phyloP scores from a whole-genome alignment of 2,113 vertebrate genomes.

The Lophochroa leadbeateri region DNA sequence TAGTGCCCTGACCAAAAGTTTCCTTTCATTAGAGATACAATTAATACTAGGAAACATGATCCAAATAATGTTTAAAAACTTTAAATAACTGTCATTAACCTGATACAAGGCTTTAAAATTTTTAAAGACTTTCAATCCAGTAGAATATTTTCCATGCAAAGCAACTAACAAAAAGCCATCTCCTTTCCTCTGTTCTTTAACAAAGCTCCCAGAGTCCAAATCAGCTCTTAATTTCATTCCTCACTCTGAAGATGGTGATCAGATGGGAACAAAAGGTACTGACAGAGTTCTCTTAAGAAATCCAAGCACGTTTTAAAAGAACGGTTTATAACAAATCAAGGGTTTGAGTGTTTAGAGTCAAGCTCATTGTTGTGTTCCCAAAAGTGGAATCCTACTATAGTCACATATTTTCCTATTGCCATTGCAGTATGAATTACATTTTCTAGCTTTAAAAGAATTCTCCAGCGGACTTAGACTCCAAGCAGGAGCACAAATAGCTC shows the following conservation, averaged over 20 bases:
- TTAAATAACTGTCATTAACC: background rate
- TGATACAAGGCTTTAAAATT: fast-evolving
- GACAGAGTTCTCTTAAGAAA: background rate
- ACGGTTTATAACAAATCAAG: background rate
- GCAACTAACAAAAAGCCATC: background rate
- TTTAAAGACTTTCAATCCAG: background rate
- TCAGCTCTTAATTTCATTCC: fast-evolving
- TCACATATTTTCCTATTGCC: background rate
- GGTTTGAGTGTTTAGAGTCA: background rate
- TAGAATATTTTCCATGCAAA: background rate
- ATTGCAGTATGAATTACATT: background rate
- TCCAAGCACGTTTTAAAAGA: background rate
- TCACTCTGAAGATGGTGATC: background rate
- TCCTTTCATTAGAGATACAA: background rate
- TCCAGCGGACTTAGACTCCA: background rate
- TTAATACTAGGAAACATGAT: background rate
- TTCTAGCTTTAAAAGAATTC: background rate
- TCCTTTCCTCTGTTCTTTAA: background rate
- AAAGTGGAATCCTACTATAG: background rate
- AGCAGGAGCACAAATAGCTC: background rate
- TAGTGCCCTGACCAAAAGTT: background rate
- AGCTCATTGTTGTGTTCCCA: background rate
- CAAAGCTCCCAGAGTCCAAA: background rate
- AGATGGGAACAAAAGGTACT: background rate
- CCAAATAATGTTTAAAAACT: background rate